Percentiles rank a stretch among this genome's conserved stretches.
phyloP scores from a whole-genome alignment of 1,140 invertebrate species.

The Trichomalopsis sarcophagae region DNA sequence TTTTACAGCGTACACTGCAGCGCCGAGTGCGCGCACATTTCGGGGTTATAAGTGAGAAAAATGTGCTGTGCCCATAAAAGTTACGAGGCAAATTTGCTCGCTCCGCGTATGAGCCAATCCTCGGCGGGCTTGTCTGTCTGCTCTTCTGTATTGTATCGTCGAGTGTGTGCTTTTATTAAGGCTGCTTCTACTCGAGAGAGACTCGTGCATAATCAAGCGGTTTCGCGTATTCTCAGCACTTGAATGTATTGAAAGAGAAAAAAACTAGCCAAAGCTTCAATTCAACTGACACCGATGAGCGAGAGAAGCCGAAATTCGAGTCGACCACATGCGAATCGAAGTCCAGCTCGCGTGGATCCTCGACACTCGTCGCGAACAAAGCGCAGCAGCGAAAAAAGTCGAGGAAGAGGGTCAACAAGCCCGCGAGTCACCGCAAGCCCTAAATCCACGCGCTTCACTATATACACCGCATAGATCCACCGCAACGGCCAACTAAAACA shows the following conservation, averaged over 20 bases:
- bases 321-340: not conserved
- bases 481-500: not conserved
- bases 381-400: not conserved
- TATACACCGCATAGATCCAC: not conserved
- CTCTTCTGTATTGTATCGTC: not conserved
- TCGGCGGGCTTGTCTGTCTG: not conserved
- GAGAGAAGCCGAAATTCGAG: not conserved
- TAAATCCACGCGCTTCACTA: not conserved
- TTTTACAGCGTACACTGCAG: not conserved
- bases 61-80: not conserved
- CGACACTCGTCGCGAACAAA: not conserved
- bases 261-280: not conserved
- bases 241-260: not conserved
- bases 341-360: not conserved
- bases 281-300: not conserved
- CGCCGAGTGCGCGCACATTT: not conserved
- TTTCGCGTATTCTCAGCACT: not conserved
- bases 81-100: slow-evolving; percentile 4
- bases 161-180: not conserved
- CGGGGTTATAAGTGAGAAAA: slow-evolving; percentile 1
- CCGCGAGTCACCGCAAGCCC: not conserved
- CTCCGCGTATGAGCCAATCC: not conserved
- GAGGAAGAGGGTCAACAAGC: not conserved
- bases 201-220: not conserved
- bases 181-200: not conserved